These are phyloP conservation scores for Psittacula cyanocephala DNA, from an alignment of 2,113 vertebrate genomes.

Conservation along the genomic window DNA sequence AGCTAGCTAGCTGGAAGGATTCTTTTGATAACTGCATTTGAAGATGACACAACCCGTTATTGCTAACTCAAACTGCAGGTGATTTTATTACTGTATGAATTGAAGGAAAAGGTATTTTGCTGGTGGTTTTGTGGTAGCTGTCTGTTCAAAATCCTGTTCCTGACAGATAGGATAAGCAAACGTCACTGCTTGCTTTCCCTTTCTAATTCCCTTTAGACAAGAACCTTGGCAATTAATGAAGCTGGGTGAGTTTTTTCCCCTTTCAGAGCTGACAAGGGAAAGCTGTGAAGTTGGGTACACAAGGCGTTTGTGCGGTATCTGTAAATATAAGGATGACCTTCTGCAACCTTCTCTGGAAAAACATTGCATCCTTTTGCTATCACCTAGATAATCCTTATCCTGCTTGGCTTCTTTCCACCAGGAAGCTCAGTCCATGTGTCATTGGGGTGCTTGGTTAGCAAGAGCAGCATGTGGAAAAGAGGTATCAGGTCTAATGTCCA, in stretches of 20 bases:
- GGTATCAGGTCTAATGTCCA: neutral
- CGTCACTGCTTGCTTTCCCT: neutral
- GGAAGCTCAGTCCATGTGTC: constrained; percentile 45
- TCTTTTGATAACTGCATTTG: neutral
- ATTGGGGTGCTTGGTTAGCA: neutral
- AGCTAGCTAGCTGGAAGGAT: neutral
- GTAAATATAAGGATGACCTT: constrained; percentile 51
- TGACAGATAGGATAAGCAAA: neutral
- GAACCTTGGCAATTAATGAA: constrained; percentile 16
- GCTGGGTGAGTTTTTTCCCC: neutral
- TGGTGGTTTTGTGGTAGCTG: neutral
- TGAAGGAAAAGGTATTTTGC: neutral
- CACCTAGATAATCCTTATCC: constrained; percentile 41
- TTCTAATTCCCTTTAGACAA: constrained; percentile 12
- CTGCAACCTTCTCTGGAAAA: constrained; percentile 51
- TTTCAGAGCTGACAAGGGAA: constrained; percentile 30
- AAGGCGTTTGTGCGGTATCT: constrained; percentile 45
- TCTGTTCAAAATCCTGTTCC: neutral
- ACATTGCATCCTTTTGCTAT: constrained; percentile 51
- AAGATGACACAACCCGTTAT: neutral
- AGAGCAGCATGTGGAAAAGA: neutral
- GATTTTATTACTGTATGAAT: neutral
- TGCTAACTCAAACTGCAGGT: neutral
- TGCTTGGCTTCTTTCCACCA: constrained; percentile 20
- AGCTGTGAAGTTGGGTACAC: constrained; percentile 26